Evolutionary conservation across 2,797 vertebrate genomes (phyloP), one percentile per base, ranked within the genome.

Genomic region (Thunnus albacares): DNA sequence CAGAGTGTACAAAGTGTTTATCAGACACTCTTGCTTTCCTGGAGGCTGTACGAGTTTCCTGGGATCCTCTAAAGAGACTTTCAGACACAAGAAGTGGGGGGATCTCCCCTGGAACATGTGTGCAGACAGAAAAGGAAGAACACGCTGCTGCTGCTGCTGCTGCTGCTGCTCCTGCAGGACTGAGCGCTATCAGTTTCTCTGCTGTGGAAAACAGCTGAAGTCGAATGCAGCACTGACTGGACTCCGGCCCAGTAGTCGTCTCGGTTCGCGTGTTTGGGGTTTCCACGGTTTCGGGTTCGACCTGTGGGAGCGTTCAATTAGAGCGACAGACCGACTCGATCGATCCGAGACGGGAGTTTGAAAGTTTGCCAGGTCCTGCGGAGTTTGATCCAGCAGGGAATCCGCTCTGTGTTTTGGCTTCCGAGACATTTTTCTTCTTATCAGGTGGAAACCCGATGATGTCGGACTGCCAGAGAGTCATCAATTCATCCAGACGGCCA

Each of bases 241-340:
- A 87, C 69, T n/a, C 66, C 1, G 6, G 75, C 87, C 24, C 85
- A 77, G 81, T 1, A 30, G 67, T 13, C 24, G 1, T 68, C 62
- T 87, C 56, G 13, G 45, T 81, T 88, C 85, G 67, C 18, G 10
- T 70, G 77, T 82, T 75, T 20, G 20, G 60, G 3, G 67, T 74
- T 72, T 79, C 62, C 68, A 45, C 28, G 24, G 82, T 72, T 64
- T 81, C 55, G 35, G 53, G 33, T 88, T 84, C 24, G 33, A 74
- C 86, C 75, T 58, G 52, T 61, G 83, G 87, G 85, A 89, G 68
- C 35, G 17, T 82, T 91, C 74, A 81, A 86, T 89, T 86, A 82
- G 78, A 87, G 76, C 63, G 65, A 77, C 81, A 63, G 82, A 77
- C 47, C 9, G 43, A 52, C 63, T 68, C 51, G 18, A 90, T 87